Conservation (phyloP, 2,113 vertebrate genomes). For the Psittacara wagleri region DNA sequence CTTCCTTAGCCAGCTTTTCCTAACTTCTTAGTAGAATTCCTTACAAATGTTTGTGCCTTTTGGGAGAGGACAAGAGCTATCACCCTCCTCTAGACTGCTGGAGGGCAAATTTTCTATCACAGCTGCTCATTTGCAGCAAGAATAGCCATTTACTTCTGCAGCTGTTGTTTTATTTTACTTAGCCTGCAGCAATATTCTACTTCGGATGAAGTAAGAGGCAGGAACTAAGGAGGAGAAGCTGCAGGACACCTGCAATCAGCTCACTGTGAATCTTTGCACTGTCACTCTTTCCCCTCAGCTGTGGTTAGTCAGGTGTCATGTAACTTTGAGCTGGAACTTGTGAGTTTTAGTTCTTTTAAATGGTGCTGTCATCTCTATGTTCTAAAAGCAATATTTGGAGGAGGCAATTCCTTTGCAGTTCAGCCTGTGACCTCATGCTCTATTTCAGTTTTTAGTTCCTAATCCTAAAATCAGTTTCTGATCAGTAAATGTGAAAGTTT, state of each 20-base stretch:
- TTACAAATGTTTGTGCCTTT: background rate
- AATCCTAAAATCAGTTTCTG: background rate
- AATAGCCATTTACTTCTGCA: conserved; percentile 59
- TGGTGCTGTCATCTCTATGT: background rate
- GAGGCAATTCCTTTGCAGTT: background rate
- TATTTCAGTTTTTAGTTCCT: background rate
- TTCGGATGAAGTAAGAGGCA: conserved; percentile 39
- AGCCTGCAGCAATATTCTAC: conserved; percentile 41
- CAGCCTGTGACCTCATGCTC: background rate
- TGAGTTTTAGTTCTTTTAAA: background rate
- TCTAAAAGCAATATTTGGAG: background rate
- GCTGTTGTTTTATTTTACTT: conserved; percentile 65
- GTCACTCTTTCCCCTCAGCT: background rate
- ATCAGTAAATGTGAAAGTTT: background rate
- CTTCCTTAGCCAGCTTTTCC: background rate
- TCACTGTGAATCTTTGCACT: background rate
- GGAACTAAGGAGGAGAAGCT: conserved; percentile 32
- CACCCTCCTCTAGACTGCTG: background rate
- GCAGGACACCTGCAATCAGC: conserved; percentile 14
- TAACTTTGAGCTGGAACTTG: background rate
- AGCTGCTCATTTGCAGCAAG: conserved; percentile 57
- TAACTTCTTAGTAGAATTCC: background rate
- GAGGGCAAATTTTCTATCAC: conserved; percentile 44
- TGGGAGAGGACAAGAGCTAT: background rate
- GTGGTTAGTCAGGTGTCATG: background rate